These are phyloP conservation scores for Drosophila cardini DNA, from an alignment of 1,140 invertebrate genomes.

Conservation along the genomic window DNA sequence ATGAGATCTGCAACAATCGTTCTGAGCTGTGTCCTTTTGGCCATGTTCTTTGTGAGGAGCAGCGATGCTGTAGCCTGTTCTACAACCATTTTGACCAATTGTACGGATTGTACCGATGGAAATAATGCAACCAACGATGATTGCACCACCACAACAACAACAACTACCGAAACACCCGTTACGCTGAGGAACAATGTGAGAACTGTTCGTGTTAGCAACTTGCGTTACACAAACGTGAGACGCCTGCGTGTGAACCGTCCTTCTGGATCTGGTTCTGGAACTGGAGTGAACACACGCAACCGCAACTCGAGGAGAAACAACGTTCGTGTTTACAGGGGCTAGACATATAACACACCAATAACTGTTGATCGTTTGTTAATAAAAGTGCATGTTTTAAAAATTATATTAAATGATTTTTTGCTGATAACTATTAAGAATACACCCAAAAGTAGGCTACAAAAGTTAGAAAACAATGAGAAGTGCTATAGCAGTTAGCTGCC, in stretches of 20 bases:
- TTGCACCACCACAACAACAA: constrained; percentile 27
- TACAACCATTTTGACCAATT: constrained; percentile 6
- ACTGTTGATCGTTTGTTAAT: not conserved
- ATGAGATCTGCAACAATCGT: constrained; percentile 15
- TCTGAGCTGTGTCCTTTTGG: constrained; percentile 4
- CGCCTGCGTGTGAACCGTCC: constrained; percentile 35
- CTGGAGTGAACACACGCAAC: not conserved
- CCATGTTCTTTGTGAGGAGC: constrained; percentile 7
- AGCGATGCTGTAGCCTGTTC: constrained; percentile 29
- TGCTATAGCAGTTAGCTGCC: constrained; percentile 4
- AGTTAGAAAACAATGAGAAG: not conserved
- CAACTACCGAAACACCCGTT: not conserved
- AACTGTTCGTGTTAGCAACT: constrained; percentile 28
- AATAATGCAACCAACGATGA: not conserved
- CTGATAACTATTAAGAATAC: not conserved
- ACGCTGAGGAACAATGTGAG: not conserved
- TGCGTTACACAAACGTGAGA: constrained; percentile 25
- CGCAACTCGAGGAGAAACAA: not conserved
- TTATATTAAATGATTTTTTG: not conserved
- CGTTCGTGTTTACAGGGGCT: constrained; percentile 1
- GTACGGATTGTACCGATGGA: constrained; percentile 13
- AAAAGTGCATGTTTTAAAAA: not conserved
- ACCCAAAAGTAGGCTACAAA: not conserved
- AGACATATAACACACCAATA: not conserved
- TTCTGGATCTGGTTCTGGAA: constrained; percentile 1